Evolutionary conservation across 2,797 vertebrate genomes (phyloP).

Genomic region (Buceros bicornis): DNA sequence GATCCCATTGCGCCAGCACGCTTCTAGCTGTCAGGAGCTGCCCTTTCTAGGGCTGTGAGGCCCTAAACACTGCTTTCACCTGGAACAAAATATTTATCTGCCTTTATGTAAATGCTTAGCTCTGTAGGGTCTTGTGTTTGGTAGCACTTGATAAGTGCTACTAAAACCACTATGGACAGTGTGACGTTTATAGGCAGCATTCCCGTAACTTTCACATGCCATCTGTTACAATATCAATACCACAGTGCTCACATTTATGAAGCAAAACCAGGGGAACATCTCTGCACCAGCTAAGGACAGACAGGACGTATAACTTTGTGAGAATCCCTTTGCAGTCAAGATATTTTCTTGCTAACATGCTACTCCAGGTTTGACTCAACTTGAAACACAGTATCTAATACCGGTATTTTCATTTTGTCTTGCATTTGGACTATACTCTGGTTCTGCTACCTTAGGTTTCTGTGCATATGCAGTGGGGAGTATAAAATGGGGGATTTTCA

Average conservation of each 20-base stretch:
- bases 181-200: neutral
- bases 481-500: neutral
- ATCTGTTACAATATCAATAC: neutral
- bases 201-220: neutral
- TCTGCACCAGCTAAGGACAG: neutral
- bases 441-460: neutral
- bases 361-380: neutral
- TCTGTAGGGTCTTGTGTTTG: neutral
- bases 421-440: neutral
- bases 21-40: neutral
- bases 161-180: neutral
- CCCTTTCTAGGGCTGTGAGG: neutral
- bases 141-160: neutral
- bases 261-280: neutral
- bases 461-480: neutral
- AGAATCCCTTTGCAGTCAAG: neutral
- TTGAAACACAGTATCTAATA: neutral
- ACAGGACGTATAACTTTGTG: neutral
- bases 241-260: neutral
- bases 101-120: neutral
- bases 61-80: neutral
- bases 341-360: neutral
- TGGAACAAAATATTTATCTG: conserved; percentile 1
- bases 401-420: conserved; percentile 11
- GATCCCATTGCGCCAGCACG: neutral